Evolutionary conservation across 2,797 vertebrate genomes (phyloP).

Genomic region (Acanthurus leucopareius): DNA sequence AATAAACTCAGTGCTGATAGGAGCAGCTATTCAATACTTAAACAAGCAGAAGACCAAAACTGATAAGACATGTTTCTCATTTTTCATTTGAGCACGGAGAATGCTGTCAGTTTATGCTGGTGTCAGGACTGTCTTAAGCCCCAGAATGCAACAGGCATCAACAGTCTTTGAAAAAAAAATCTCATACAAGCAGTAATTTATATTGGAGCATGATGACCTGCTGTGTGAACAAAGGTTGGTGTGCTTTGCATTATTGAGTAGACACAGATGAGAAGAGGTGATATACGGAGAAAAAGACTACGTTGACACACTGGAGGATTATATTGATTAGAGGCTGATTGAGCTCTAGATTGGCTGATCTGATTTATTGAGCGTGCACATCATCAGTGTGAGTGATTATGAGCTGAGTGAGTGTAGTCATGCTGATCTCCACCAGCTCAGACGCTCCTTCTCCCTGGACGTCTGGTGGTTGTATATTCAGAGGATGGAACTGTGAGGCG

Average conservation of each 20-base stretch:
- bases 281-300: constrained; percentile 12
- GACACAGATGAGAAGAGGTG: constrained; percentile 3
- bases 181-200: neutral
- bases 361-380: constrained; percentile 55
- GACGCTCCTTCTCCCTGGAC: constrained; percentile 19
- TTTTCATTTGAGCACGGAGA: neutral
- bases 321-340: constrained; percentile 68
- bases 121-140: neutral
- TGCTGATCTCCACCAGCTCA: constrained; percentile 12
- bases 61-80: neutral
- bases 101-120: neutral
- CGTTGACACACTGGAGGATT: constrained; percentile 25
- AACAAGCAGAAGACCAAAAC: neutral
- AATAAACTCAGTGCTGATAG: neutral
- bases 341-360: constrained; percentile 52
- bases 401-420: constrained; percentile 28
- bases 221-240: constrained; percentile 12
- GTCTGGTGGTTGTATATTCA: constrained; percentile 60
- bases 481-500: constrained; percentile 46
- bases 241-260: constrained; percentile 16
- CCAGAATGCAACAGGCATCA: neutral
- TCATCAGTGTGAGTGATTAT: constrained; percentile 49
- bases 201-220: neutral
- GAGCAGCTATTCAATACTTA: neutral
- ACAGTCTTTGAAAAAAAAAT: neutral